Evolutionary conservation across 2,113 vertebrate genomes (phyloP).

Genomic region (Gymnobelideus leadbeateri): DNA sequence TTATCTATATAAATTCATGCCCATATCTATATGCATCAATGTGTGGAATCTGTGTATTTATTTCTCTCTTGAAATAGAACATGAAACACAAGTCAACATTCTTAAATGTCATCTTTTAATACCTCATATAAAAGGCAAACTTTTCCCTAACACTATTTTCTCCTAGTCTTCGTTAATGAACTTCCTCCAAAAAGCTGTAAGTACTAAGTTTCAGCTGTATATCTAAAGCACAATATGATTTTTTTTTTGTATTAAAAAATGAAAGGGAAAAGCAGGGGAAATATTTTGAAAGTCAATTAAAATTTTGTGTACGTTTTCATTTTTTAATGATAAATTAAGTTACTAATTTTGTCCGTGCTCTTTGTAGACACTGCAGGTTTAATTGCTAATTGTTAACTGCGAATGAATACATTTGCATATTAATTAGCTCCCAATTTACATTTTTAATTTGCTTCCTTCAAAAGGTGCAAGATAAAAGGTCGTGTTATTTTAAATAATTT

Average conservation of each 20-base stretch:
- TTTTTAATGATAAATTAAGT: constrained; percentile 99
- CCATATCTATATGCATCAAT: constrained; percentile 17
- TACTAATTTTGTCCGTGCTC: constrained; percentile 99
- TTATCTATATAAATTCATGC: constrained; percentile 34
- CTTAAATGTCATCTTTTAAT: constrained; percentile 83
- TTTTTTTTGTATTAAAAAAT: constrained; percentile 85
- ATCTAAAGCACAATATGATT: constrained; percentile 79
- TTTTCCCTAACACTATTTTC: constrained; percentile 81
- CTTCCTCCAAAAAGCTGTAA: constrained; percentile 79
- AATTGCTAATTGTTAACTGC: constrained; percentile 99
- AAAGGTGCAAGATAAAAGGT: constrained; percentile 99
- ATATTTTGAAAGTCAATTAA: constrained; percentile 97
- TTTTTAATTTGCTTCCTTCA: constrained; percentile 99
- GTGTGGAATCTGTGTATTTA: constrained; percentile 65
- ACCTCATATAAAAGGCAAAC: constrained; percentile 84
- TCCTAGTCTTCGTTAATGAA: constrained; percentile 81
- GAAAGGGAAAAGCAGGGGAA: constrained; percentile 89
- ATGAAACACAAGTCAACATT: constrained; percentile 75
- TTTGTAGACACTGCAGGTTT: constrained; percentile 99
- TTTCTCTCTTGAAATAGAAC: constrained; percentile 69
- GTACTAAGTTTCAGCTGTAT: constrained; percentile 80
- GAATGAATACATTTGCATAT: constrained; percentile 99
- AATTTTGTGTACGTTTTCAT: constrained; percentile 97
- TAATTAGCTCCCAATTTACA: constrained; percentile 99
- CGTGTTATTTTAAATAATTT: constrained; percentile 99